Base-by-base conservation (phyloP, 1,140 invertebrate genomes). In the Oreohelix idahoensis region DNA sequence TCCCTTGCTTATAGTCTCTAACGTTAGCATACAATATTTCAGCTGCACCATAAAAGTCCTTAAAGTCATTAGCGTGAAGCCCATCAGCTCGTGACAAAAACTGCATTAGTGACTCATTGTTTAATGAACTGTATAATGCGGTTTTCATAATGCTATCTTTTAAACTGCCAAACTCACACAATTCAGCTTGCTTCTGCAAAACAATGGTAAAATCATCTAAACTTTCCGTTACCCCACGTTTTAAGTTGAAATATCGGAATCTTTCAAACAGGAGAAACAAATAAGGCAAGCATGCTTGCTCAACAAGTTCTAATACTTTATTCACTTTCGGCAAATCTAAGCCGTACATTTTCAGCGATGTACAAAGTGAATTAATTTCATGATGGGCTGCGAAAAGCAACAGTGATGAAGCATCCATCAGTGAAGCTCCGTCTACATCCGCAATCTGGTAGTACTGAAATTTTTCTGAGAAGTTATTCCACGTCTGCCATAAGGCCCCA, bases 241-340 rank as follows among this genome's bases (percentile, higher is more conserved):
- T 49, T 32, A 63, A 45, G 29, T 23, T 69, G 39, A 79, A 79
- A 66, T 66, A 79, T 23, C 77, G 32, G 35, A 63, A 79, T 36
- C 77, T 63, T 66, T 79, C 77, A 69, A 79, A 79, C 32, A 79
- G 35, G 1, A 79, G 63, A 79, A 79, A 38, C 15, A 79, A 79
- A 42, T 79, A 36, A 2, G 77, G 77, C 17, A 79, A 53, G 38
- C 77, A 79, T 10, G 53, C 53, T 39, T 79, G 53, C 29, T 79
- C 77, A 39, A 79, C 58, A 36, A 79, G 35, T n/a, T 79, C 1
- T 66, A 79, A 69, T 26, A 79, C 45, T 13, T 39, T 42, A 66
- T 63, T 79, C 49, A 69, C 39, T 69, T 66, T 69, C 5, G 53
- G 11, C 29, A 69, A n/a, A 39, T 69, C 39, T 49, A 79, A 51